Conservation (phyloP, 2,797 vertebrate genomes). For the Onychomys torridus region DNA sequence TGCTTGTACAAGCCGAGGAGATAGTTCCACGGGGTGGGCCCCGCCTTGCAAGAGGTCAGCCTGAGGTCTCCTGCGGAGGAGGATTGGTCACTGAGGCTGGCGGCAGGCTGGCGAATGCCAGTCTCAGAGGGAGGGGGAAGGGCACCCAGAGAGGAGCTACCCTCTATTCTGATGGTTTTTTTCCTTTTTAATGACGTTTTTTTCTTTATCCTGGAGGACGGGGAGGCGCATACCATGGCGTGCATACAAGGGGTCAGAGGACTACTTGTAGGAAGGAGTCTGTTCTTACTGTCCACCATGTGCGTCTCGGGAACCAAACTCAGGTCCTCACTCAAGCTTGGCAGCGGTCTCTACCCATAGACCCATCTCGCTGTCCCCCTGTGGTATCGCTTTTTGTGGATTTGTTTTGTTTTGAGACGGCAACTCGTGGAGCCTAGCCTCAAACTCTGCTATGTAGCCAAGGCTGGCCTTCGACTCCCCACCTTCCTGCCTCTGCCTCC, state of each 20-base stretch:
- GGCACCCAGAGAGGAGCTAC: neutral
- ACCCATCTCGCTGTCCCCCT: rapidly evolving
- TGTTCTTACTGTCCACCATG: neutral
- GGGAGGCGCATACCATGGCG: neutral
- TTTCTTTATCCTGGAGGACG: neutral
- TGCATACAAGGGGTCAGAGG: neutral
- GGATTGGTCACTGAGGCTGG: neutral
- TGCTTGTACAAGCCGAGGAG: constrained; percentile 78
- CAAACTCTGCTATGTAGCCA: neutral
- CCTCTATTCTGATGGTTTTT: neutral
- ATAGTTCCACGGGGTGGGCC: constrained; percentile 71
- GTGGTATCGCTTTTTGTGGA: neutral
- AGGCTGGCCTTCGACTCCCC: neutral
- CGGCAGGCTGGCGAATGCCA: neutral
- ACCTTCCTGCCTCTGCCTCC: neutral
- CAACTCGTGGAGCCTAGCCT: neutral
- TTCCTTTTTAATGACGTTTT: neutral
- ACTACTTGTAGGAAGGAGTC: neutral
- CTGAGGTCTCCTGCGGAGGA: constrained; percentile 61
- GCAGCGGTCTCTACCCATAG: neutral
- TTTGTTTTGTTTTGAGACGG: neutral
- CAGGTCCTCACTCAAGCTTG: neutral
- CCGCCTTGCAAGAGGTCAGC: constrained; percentile 13
- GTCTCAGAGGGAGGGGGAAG: neutral
- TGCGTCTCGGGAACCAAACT: too few species aligned